Evolutionary conservation across 2,797 vertebrate species (phyloP), one percentile per base, ranked within the genome.

Genomic region (Synaphobranchus kaupii): DNA sequence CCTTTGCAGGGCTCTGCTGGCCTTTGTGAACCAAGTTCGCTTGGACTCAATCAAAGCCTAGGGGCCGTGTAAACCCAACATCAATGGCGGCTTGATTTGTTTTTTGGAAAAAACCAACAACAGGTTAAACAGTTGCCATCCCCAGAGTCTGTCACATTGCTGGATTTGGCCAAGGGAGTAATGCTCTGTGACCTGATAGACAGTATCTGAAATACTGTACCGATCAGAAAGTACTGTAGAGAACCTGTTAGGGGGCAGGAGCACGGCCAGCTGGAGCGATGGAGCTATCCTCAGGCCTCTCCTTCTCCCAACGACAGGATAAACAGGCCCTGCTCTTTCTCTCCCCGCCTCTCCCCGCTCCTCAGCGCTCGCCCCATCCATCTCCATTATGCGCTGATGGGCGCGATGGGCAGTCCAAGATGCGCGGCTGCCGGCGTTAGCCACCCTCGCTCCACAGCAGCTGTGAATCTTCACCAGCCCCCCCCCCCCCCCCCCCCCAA

Each of bases 231-330:
- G 28, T 22, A 17, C 68, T 34, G 8, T 22, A 73, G 68, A 34
- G 13, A 73, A 34, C 10, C 28, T 73, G 31, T 28, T 12, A 17
- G 28, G 68, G 28, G 68, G n/a, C 3, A 7, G 34, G 31, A 4
- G 9, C 31, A 6, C 12, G 2, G 9, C 9, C 31, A 73, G 76
- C 22, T 25, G 34, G 73, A 6, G 25, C 83, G 71, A 76, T 58
- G 60, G 48, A 66, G 63, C n/a, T 34, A 1, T 28, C 47, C 58
- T 56, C 80, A 13, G 39, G 31, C 25, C 31, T 28, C 39, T 50
- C 58, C 54, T 58, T 84, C 47, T 56, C 76, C 68, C 68, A 10
- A 50, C 83, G 84, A 85, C 76, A 83, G 84, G 60, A 52, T n/a
- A 84, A 34, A 28, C 83, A 78, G 50, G 25, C 58, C 13, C 25